Evolutionary conservation across 2,888 invertebrate species (phyloP).

Genomic region (Petrophora chlorosata): DNA sequence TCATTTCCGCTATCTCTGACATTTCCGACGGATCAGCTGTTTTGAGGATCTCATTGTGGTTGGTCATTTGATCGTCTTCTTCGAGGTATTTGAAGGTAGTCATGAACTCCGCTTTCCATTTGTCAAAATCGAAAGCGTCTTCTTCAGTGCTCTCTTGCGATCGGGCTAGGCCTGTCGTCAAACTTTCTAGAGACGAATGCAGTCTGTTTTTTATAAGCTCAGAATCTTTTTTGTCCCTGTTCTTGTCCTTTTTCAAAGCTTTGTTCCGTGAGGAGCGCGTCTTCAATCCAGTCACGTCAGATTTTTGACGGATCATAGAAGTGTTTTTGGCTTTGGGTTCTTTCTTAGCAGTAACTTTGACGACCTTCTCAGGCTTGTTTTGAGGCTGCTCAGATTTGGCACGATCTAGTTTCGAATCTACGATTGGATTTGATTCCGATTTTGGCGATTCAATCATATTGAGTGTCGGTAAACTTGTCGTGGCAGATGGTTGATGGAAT

Average conservation of each 20-base stretch:
- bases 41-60: slow-evolving; percentile 71
- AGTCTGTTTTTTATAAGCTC: slow-evolving; percentile 71
- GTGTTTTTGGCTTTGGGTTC: slow-evolving; percentile 52
- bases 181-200: slow-evolving; percentile 75
- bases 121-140: slow-evolving; percentile 73
- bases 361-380: slow-evolving; percentile 30
- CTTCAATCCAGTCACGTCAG: slow-evolving; percentile 85
- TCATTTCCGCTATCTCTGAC: slow-evolving; percentile 81
- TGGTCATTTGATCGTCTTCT: slow-evolving; percentile 70
- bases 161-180: slow-evolving; percentile 68
- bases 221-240: slow-evolving; percentile 55
- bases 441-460: slow-evolving; percentile 81
- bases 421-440: slow-evolving; percentile 62
- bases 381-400: slow-evolving; percentile 74
- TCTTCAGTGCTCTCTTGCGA: slow-evolving; percentile 74
- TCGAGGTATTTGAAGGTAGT: slow-evolving; percentile 72
- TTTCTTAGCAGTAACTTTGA: slow-evolving; percentile 27
- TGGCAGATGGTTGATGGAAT: slow-evolving; percentile 92
- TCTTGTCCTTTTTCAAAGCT: slow-evolving; percentile 65
- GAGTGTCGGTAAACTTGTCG: slow-evolving; percentile 91
- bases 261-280: slow-evolving; percentile 67
- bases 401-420: slow-evolving; percentile 56
- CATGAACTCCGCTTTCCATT: slow-evolving; percentile 75
- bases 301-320: slow-evolving; percentile 82
- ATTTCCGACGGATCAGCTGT: slow-evolving; percentile 76